Base-by-base conservation (phyloP, 2,888 invertebrate species). In the Aphidoletes aphidimyza region DNA sequence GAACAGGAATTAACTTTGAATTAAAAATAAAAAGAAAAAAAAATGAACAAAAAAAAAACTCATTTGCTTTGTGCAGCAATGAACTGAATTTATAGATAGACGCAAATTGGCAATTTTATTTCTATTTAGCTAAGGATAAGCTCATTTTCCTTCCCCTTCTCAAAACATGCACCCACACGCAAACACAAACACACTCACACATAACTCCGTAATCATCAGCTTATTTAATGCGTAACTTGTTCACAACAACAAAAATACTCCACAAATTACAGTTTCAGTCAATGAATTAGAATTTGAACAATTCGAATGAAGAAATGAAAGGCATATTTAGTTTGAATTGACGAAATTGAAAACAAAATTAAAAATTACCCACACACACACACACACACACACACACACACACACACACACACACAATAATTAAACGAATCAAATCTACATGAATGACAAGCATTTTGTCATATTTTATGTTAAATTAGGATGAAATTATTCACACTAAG, bases 401-500 rank as follows among this genome's bases (percentile, higher is more conserved):
- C 9, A 47, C 9, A 47, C 9, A 47, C 54, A 54, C 9, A 8
- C 54, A 54, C 17, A 47, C 17, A 17, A 47, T 47, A 11, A 54
- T 47, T 47, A 47, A 19, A 19, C 47, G 3, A 54, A 54, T 54
- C 54, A 69, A 30, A 54, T 30, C 30, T 30, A 69, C 69, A 69
- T 9, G 14, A 30, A 30, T 54, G 30, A 14, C 14, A 30, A 14
- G 0, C 14, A 2, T 30, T 30, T 69, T 69, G 34, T 34, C 69
- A 30, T 14, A 30, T 30, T 69, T 69, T 69, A 30, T 69, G 69
- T 69, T 69, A 69, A 69, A 69, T 69, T 69, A 69, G 30, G 69
- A 30, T 54, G 54, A 54, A 54, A 54, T 54, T 54, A 22, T 54
- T 54, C 54, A 26, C 54, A 54, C 54, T 54, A 54, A 54, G 54